Evolutionary conservation across 2,888 invertebrate genomes (phyloP), one percentile per base, ranked within the genome.

Genomic region (Podotricha telesiphe): DNA sequence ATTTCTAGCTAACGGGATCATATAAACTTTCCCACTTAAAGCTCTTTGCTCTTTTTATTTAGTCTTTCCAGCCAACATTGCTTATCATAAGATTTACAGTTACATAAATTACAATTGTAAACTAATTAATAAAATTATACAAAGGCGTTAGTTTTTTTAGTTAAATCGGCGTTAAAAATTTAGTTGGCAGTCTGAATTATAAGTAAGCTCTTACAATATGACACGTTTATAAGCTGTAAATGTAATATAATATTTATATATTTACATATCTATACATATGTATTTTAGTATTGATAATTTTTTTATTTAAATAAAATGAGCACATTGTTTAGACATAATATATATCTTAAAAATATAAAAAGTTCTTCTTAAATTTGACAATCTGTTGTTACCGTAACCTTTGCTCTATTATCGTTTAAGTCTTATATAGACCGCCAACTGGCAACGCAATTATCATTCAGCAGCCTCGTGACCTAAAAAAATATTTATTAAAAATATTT

Each of bases 381-480:
- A 88, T 90, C 87, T 79, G 76, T 78, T 91, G 89, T 91, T 90
- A 89, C 88, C 82, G 81, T 92, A 92, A 90, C 92, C 92, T 93
- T 89, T 92, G 91, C 82, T 80, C 89, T 34, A 17, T 89, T 89
- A 90, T 90, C 87, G 74, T 84, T 72, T 79, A 80, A 82, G 88
- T 91, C 89, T 91, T 90, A 89, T 88, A 86, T 82, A 78, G 86
- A 86, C 82, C 83, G 85, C 88, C 85, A 86, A 89, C 80, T 86
- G 81, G 87, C 84, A 90, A 91, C 88, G 86, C 75, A 74, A 78
- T 88, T 91, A 91, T 91, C 91, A 87, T 83, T 78, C 73, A 71
- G 75, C 85, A 88, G 89, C 90, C 90, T 90, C 91, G 82, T 92
- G 90, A 91, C 92, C 92, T 86, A 91, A 89, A 90, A 90, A 88